Base-by-base conservation (phyloP, 2,888 invertebrate species). In the Hoplodrina blanda region DNA sequence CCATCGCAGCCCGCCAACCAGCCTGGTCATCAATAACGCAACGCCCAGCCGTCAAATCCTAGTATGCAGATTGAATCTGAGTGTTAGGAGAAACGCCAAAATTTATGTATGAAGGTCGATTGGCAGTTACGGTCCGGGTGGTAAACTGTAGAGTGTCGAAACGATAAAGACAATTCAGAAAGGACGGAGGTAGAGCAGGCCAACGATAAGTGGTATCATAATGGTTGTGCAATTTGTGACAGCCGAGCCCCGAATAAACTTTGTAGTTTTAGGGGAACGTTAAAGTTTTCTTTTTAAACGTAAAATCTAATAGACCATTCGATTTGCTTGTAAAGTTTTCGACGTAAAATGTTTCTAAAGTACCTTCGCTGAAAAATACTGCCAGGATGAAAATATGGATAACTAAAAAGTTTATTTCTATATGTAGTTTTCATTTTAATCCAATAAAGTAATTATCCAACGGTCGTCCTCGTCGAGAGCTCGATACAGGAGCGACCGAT, bases 81-180 rank as follows among this genome's bases (percentile, higher is more conserved):
- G 68, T 70, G 66, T 68, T 63, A 60, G 44, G 62, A 62, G 65
- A 30, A 76, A 60, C 55, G 75, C 33, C 59, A 50, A 63, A 70
- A 81, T 79, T 60, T 79, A 84, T 80, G 64, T 64, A 76, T 74
- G 70, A 78, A 72, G 76, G 80, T 68, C 70, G 69, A 85, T 85
- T 67, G 83, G 60, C 55, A 67, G 59, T 69, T 80, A 69, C 69
- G 61, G 37, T 25, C 62, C 25, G 67, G 57, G 52, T 68, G 61
- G 69, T 82, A 75, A 69, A 70, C 72, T 64, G 64, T 62, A 53
- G 52, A 73, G 56, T 62, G 74, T 66, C 54, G 60, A 63, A 62
- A 73, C 60, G 66, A 73, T 78, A 67, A 80, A 72, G 73, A 80
- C 76, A 64, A 78, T 82, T 78, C 64, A 11, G 64, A 68, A 68